Conservation (phyloP, 2,888 invertebrate species). For the Embidobia sp. region DNA sequence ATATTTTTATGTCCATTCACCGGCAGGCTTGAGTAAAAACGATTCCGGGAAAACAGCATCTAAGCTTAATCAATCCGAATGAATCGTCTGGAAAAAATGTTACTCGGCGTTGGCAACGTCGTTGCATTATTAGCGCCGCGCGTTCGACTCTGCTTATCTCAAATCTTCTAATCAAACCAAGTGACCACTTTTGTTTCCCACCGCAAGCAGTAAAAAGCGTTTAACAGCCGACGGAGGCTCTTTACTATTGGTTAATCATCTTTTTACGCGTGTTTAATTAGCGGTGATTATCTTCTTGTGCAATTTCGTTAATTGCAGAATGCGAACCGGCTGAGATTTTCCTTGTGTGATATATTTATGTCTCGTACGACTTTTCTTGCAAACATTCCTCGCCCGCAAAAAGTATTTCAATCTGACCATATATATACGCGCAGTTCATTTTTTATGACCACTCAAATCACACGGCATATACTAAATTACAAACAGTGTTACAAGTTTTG, state of each 20-base stretch:
- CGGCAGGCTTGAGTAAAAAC: not conserved
- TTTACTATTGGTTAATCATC: slow-evolving; percentile 6
- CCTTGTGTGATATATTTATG: slow-evolving; percentile 15
- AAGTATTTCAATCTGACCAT: too few relatives aligned
- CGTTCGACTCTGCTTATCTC: too few relatives aligned
- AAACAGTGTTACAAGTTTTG: too few relatives aligned
- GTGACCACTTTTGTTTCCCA: not conserved
- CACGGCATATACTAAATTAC: too few relatives aligned
- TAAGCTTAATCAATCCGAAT: not conserved
- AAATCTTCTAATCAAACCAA: too few relatives aligned
- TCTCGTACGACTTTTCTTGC: slow-evolving; percentile 21
- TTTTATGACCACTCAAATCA: too few relatives aligned
- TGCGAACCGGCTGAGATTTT: not conserved
- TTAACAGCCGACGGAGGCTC: not conserved
- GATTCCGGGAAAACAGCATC: not conserved
- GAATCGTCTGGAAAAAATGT: not conserved
- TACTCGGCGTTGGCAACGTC: too few relatives aligned
- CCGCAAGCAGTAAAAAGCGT: not conserved
- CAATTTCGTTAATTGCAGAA: slow-evolving; percentile 20
- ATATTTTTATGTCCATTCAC: slow-evolving; percentile 10
- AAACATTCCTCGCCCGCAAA: slow-evolving; percentile 28
- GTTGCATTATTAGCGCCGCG: too few relatives aligned
- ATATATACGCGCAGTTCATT: too few relatives aligned
- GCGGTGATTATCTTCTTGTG: slow-evolving; percentile 10
- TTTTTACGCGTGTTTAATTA: slow-evolving; percentile 21